A percentile compares a stretch with the other conserved stretches of the same genome.
phyloP scores from a whole-genome alignment of 2,797 vertebrate genomes.

The Pteropus rufus region DNA sequence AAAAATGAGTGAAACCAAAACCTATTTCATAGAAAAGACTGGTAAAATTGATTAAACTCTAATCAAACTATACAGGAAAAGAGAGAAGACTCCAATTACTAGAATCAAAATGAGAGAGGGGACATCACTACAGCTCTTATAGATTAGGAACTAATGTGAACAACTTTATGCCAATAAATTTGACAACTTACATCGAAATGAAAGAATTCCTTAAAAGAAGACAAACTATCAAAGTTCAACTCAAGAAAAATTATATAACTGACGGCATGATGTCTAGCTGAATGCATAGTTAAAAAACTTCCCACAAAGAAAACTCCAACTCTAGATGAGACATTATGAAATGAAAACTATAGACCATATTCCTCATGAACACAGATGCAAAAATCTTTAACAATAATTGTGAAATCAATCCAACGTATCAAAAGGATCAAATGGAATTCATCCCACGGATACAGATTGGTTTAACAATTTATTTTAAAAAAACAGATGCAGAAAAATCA shows the following conservation, averaged over 20 bases:
- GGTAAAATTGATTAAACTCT: not conserved
- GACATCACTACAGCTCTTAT: not conserved
- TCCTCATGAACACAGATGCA: not conserved
- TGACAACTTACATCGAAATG: not conserved
- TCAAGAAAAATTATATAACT: not conserved
- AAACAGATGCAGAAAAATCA: too few relatives aligned
- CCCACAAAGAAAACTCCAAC: not conserved
- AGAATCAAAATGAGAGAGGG: not conserved
- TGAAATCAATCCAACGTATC: not conserved
- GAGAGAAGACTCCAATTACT: not conserved
- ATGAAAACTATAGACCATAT: not conserved
- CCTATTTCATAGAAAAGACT: too few relatives aligned
- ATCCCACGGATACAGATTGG: not conserved
- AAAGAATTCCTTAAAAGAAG: not conserved
- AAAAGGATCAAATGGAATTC: not conserved
- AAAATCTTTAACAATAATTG: not conserved
- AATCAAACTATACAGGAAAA: not conserved
- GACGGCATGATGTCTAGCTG: not conserved
- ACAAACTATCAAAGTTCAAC: not conserved
- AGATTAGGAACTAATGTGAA: not conserved
- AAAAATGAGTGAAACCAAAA: too few relatives aligned
- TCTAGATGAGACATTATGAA: not conserved
- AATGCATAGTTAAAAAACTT: not conserved
- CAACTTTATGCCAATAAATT: not conserved
- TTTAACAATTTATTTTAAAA: not conserved